Conservation (phyloP, 2,113 vertebrate genomes). For the Oreocharis arfaki region DNA sequence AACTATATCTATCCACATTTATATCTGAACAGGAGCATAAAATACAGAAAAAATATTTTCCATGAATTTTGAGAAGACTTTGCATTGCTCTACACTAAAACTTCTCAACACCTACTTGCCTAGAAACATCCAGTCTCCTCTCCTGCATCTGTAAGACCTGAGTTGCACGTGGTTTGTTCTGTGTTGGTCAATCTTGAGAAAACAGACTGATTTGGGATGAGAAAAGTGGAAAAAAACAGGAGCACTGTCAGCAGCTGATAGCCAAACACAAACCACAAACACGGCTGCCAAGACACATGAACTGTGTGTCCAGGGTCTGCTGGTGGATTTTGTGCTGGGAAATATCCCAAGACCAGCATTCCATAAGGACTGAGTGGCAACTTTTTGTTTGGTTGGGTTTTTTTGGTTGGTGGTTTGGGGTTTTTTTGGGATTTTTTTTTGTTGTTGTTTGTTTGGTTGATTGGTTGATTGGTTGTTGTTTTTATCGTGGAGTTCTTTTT, state of each 20-base stretch:
- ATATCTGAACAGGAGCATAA: not conserved
- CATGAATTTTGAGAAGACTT: not conserved
- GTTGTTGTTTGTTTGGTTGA: too few species aligned
- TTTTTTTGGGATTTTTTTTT: too few species aligned
- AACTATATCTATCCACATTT: not conserved
- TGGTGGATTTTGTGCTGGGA: not conserved
- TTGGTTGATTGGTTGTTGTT: too few species aligned
- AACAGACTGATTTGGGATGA: not conserved
- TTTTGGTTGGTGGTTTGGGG: not conserved
- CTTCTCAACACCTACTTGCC: not conserved
- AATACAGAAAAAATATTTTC: not conserved
- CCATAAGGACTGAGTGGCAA: not conserved
- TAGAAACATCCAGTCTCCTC: not conserved
- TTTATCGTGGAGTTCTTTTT: too few species aligned
- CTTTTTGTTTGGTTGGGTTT: not conserved
- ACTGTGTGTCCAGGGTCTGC: not conserved
- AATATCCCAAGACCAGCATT: not conserved
- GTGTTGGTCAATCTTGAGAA: not conserved
- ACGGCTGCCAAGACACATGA: not conserved
- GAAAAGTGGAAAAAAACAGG: not conserved
- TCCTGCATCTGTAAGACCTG: not conserved
- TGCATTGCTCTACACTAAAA: accelerated
- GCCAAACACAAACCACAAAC: not conserved
- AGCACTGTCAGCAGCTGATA: accelerated
- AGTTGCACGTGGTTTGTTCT: not conserved